Evolutionary conservation across 2,797 vertebrate species (phyloP), one percentile per base, ranked within the genome.

Genomic region (Enteromius paludinosus): DNA sequence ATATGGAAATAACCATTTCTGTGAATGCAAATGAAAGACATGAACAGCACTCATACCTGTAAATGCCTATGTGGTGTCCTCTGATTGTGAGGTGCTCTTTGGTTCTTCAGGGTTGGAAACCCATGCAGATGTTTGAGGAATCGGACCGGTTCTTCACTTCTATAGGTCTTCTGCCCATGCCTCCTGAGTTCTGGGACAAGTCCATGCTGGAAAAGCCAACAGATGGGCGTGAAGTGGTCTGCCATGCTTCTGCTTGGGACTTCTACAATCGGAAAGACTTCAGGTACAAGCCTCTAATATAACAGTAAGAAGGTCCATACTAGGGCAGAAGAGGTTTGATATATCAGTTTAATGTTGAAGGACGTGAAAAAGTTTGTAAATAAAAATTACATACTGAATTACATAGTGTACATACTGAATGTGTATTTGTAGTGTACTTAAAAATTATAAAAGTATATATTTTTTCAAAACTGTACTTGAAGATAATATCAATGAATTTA

Each of bases 231-330:
- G 96, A 99, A 74, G 97, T 99, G 81, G 97, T 99, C 82, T 99
- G 98, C 41, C 98, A 99, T 0, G 98, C 98, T 0, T 99, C 98
- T 0, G 98, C 98, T 72, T 99, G 98, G 98, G 98, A 99, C 92
- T 99, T 99, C 90, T 98, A 96, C 92, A 99, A 99, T 90, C 95
- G 96, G 82, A 96, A 95, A 83, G 98, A 99, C 91, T 99, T 99
- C 94, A 97, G 98, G 98, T 99, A 87, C 5, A 76, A 79, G 59
- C 0, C 23, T 75, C 20, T n/a, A n/a, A 61, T 66, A 49, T 45
- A 23, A 77, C 17, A 5, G 17, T 18, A 71, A 30, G 25, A 49
- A 6, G 25, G 17, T 49, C 9, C 23, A 20, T 6, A 20, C 43
- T 71, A 8, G 11, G 5, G 35, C 65, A 47, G 41, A 23, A 59